Evolutionary conservation across 2,797 vertebrate genomes (phyloP).

Genomic region (Aulostomus chinensis): DNA sequence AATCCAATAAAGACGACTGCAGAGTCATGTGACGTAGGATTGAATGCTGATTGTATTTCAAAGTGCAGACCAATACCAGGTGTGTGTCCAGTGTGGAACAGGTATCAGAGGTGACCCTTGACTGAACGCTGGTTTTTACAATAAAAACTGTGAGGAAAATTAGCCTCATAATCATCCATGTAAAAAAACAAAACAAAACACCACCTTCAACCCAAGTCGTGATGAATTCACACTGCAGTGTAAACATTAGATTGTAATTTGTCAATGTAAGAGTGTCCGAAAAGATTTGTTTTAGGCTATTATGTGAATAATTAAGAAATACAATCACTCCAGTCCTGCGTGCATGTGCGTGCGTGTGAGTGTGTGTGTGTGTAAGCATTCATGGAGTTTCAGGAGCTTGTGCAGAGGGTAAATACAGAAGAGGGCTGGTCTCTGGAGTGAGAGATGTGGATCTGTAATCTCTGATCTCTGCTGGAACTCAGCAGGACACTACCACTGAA

Average conservation of each 20-base stretch:
- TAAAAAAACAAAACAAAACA: slow-evolving; percentile 1
- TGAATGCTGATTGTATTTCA: too few relatives aligned
- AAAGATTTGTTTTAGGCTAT: slow-evolving; percentile 42
- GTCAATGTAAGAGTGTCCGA: slow-evolving; percentile 45
- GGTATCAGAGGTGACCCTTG: too few relatives aligned
- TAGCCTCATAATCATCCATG: too few relatives aligned
- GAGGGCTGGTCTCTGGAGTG: slow-evolving; percentile 66
- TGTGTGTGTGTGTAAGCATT: slow-evolving; percentile 9
- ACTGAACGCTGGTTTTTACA: too few relatives aligned
- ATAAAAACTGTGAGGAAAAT: too few relatives aligned
- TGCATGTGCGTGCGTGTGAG: background rate
- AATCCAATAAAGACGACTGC: too few relatives aligned
- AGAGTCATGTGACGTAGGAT: too few relatives aligned
- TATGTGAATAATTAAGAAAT: slow-evolving; percentile 38
- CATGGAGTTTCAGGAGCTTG: slow-evolving; percentile 45
- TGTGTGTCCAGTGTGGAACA: too few relatives aligned
- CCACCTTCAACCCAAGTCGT: slow-evolving; percentile 26
- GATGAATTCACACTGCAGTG: slow-evolving; percentile 43
- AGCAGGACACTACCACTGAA: slow-evolving; percentile 67
- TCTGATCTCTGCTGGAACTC: slow-evolving; percentile 71
- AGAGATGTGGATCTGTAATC: slow-evolving; percentile 65
- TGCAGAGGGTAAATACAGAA: slow-evolving; percentile 72
- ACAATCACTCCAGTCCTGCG: slow-evolving; percentile 13
- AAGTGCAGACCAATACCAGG: too few relatives aligned
- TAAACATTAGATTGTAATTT: slow-evolving; percentile 51